phyloP scores from a whole-genome alignment of 2,113 vertebrate species.

The Malurus elegans region DNA sequence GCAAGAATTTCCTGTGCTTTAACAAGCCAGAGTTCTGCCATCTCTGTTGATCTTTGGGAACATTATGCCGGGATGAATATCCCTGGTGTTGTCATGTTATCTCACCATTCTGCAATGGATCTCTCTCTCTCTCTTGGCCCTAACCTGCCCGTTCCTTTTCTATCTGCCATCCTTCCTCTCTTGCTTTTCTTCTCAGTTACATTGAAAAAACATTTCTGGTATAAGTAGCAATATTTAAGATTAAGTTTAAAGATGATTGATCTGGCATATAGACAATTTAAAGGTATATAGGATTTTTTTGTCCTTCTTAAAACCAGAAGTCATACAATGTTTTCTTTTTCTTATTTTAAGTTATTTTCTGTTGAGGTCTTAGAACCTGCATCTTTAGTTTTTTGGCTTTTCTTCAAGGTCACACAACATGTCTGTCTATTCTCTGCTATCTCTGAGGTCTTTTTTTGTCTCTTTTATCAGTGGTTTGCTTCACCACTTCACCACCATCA shows the following conservation, averaged over 20 bases:
- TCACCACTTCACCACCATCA: not conserved
- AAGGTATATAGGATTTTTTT: not conserved
- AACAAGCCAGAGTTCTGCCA: not conserved
- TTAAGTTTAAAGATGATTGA: not conserved
- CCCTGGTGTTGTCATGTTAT: not conserved
- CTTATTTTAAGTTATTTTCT: not conserved
- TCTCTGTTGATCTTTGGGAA: not conserved
- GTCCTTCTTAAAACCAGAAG: not conserved
- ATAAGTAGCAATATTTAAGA: not conserved
- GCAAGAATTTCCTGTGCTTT: not conserved
- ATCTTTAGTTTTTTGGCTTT: not conserved
- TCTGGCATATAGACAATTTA: not conserved
- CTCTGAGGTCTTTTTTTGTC: not conserved
- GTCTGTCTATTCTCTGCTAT: not conserved
- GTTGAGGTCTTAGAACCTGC: not conserved
- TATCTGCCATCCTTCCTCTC: not conserved
- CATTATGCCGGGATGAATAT: not conserved
- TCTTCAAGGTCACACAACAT: not conserved
- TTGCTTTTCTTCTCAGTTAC: not conserved
- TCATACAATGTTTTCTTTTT: not conserved
- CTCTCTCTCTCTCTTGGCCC: not conserved
- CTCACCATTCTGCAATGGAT: not conserved
- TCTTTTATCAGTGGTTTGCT: not conserved
- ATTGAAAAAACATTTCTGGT: not conserved
- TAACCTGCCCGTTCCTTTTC: not conserved